Evolutionary conservation across 23 tunicate species (phyloP), one percentile per base, ranked within the genome.

Genomic region (Trididemnum clinides): DNA sequence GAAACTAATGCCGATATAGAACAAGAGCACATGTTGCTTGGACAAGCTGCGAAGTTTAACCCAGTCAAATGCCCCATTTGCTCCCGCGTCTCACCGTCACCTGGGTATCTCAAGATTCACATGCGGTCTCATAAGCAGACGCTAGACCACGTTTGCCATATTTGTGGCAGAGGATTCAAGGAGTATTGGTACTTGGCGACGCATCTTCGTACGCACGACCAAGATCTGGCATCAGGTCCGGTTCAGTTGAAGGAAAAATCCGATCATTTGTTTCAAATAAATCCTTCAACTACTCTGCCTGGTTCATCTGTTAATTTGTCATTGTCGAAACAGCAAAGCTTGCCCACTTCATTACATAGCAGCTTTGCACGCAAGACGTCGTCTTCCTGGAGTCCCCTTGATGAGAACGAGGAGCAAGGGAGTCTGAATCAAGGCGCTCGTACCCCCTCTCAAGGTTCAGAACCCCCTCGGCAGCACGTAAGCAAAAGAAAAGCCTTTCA

Each of bases 161-260:
- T 94, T 35, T 94, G 98, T 51, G 98, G 98, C 15, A 84, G 98
- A 3, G 93, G 98, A 10, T 94, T 94, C 75, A 94, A 94, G 71
- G 98, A 94, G 64, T 87, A 94, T 51, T 94, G 98, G 98, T 94
- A 94, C 74, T 80, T 94, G 69, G 91, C 85, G 51, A 94, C 98
- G 21, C 98, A 94, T 65, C 79, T 94, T 27, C 80, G 88, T 20
- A 88, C 98, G 6, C 98, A 94, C 50, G 87, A 91, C 30, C 88
- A 87, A n/a, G 88, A 82, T 18, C 39, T 78, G 1, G 32, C 34
- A 5, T 26, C 10, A 38, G 10, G 10, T 18, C 37, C 2, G 7
- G 2, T n/a, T 4, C 75, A 66, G 75, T 5, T 10, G 10, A 66
- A 28, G 6, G 37, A 66, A 29, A 30, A 66, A 66, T 6, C 38